Evolutionary conservation across 2,888 invertebrate genomes (phyloP).

Genomic region (Opisthograptis luteolata): DNA sequence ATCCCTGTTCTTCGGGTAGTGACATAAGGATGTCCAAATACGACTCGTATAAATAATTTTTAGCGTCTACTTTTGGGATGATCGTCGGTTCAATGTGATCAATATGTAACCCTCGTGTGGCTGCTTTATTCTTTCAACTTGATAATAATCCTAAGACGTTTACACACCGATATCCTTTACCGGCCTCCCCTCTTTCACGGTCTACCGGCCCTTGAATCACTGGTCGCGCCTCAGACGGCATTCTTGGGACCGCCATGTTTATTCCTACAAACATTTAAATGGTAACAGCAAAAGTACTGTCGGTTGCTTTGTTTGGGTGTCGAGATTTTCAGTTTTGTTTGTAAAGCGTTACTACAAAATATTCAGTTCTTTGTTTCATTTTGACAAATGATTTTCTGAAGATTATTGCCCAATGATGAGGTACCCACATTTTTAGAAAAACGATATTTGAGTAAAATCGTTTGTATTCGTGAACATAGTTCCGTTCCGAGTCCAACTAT

Average conservation of each 20-base stretch:
- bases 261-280: conserved; percentile 26
- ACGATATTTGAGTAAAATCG: no score
- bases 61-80: no score
- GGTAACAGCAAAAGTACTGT: conserved; percentile 9
- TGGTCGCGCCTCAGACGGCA: conserved; percentile 61
- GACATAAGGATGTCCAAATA: no score
- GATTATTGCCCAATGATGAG: no score
- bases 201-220: conserved; percentile 69
- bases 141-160: conserved; percentile 28
- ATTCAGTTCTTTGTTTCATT: background rate
- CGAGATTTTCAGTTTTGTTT: conserved; percentile 3
- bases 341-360: no score
- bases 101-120: background rate
- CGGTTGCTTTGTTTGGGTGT: conserved; percentile 15
- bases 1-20: no score
- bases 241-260: conserved; percentile 40
- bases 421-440: no score
- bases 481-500: background rate
- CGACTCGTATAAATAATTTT: no score
- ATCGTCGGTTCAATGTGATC: no score
- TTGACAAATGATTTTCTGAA: no score
- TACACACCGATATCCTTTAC: conserved; percentile 58
- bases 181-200: conserved; percentile 76
- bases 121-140: conserved; percentile 8
- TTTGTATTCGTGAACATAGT: background rate